These are phyloP conservation scores for Seira sanloemensis DNA, from an alignment of 2,888 invertebrate species.

Conservation along the genomic window DNA sequence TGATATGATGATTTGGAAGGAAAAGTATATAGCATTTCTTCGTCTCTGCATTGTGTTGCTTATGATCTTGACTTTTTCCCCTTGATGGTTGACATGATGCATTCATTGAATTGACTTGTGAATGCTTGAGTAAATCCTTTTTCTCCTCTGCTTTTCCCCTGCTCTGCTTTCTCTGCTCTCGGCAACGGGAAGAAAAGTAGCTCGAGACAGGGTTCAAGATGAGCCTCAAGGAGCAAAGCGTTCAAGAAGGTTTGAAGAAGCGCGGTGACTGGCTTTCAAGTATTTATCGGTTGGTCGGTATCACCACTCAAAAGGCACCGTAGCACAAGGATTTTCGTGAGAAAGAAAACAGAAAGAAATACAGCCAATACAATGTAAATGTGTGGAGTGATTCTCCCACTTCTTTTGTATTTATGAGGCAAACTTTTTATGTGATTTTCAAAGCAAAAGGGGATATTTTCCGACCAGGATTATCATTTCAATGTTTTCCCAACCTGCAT, in stretches of 20 bases:
- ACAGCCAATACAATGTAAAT: neutral
- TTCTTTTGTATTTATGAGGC: neutral
- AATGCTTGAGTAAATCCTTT: slow-evolving; percentile 54
- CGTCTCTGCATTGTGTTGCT: too few species aligned
- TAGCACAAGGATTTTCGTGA: too few species aligned
- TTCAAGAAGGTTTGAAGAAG: slow-evolving; percentile 5
- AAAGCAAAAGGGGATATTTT: neutral
- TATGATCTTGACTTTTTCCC: slow-evolving; percentile 41
- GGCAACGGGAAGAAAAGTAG: neutral
- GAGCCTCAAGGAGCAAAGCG: slow-evolving; percentile 1
- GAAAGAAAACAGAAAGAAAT: neutral
- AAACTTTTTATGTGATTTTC: too few species aligned
- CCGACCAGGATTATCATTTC: neutral
- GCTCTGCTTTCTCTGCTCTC: neutral
- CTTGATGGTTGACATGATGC: slow-evolving; percentile 58
- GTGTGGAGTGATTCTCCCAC: neutral
- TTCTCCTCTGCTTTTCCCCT: slow-evolving; percentile 8
- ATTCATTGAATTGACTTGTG: slow-evolving; percentile 56
- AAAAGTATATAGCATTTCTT: slow-evolving; percentile 11
- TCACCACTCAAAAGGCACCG: neutral
- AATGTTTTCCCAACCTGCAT: neutral
- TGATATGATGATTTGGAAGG: neutral
- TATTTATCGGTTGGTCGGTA: neutral
- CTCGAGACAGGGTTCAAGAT: neutral
- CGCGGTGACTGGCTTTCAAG: slow-evolving; percentile 40